Evolutionary conservation across 2,888 invertebrate species (phyloP).

Genomic region (Hermaeophaga mercurialis): DNA sequence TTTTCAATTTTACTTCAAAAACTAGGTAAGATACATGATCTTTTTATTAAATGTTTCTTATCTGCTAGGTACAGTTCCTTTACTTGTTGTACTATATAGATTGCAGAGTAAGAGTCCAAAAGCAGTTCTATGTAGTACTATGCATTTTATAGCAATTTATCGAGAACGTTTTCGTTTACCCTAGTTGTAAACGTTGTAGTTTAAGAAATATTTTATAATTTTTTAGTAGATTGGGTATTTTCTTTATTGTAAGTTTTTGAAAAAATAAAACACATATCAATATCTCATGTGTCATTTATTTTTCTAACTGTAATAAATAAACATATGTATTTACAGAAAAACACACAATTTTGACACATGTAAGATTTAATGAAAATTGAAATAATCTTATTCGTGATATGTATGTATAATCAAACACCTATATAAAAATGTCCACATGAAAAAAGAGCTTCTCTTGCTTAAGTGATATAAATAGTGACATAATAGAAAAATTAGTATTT

Average conservation of each 20-base stretch:
- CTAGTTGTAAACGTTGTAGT: no score
- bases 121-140: no score
- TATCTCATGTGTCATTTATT: constrained; percentile 46
- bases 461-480: constrained; percentile 42
- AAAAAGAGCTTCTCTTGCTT: constrained; percentile 42
- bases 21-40: no score
- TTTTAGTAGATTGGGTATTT: no score
- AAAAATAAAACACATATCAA: constrained; percentile 19
- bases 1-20: no score
- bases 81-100: no score
- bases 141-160: no score
- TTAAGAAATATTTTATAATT: no score
- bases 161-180: no score
- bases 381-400: constrained; percentile 53
- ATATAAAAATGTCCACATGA: constrained; percentile 53
- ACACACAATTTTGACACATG: constrained; percentile 48
- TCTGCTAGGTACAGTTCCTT: no score
- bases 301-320: constrained; percentile 50
- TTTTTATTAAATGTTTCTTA: no score
- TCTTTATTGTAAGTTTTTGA: neutral
- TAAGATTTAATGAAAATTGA: constrained; percentile 45
- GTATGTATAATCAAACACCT: constrained; percentile 54
- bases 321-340: constrained; percentile 50
- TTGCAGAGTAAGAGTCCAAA: no score
- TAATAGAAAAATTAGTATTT: constrained; percentile 25